Base-by-base conservation (phyloP, 2,113 vertebrate species). In the Poeciliopsis turrubarensis region DNA sequence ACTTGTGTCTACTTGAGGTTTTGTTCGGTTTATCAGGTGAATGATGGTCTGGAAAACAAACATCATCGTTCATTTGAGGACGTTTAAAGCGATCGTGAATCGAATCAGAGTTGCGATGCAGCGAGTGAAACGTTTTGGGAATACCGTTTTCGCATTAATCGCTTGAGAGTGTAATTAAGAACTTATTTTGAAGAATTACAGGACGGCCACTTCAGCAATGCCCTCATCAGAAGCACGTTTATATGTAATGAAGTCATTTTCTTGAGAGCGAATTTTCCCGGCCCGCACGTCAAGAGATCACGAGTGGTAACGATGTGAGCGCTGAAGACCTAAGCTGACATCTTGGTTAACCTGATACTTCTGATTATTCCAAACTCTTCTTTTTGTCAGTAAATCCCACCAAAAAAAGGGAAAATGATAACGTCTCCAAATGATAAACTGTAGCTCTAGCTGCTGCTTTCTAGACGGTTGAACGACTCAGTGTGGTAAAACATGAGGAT, bases 11-110 rank as follows among this genome's bases (percentile, higher is more conserved):
- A 47, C 44, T 17, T 47, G 17, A 47, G 15, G 14, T 31, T 10
- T 64, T 65, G 44, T 65, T 60, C 63, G 47, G 75, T 51, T 51
- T 68, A 73, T 32, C 60, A 66, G 39, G 39, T 65, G 29, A 68
- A 25, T 62, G 22, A 67, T 75, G 22, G 25, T 17, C 34, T 6
- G 11, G 60, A 67, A 64, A 34, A 75, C 26, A 63, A 64, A 60
- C 70, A 0, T 61, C 34, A n/a, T 41, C 32, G 13, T 27, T 8
- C 27, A 5, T 32, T 4, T 29, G 27, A 31, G 39, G 27, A 62
- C 30, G 31, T 6, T 54, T 54, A 25, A 54, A 54, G 51, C 2
- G 51, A 54, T 25, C 2, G 7, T 5, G 5, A 54, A 25, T 22
- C 19, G 6, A 22, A 54, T 54, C 19, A 54, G 47, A 54, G 47